Conservation (phyloP, 1,140 invertebrate species). For the Anastrepha obliqua region DNA sequence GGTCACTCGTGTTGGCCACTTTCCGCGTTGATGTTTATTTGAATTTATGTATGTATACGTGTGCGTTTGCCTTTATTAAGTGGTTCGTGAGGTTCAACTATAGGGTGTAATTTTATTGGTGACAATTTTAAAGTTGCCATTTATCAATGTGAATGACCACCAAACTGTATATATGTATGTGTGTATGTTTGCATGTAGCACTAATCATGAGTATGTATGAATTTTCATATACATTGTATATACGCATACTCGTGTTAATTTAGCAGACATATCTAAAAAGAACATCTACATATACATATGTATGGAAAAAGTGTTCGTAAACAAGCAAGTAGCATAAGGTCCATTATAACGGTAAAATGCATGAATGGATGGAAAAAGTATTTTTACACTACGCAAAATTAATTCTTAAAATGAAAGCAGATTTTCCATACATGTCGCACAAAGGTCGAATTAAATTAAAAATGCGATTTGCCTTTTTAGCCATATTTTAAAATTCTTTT, state of each 20-base stretch:
- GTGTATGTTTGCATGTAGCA: neutral
- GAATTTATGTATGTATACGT: neutral
- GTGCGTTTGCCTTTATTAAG: neutral
- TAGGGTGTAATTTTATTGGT: constrained; percentile 31
- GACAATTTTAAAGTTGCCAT: constrained; percentile 43
- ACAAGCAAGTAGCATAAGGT: too few species aligned
- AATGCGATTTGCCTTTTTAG: too few species aligned
- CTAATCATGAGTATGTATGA: neutral
- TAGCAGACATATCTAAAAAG: neutral
- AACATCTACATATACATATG: neutral
- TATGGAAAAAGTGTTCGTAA: neutral
- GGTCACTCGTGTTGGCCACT: neutral
- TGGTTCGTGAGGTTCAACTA: constrained; percentile 33
- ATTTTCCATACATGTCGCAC: too few species aligned
- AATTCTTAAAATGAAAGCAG: too few species aligned
- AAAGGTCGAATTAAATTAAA: too few species aligned
- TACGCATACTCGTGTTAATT: too few species aligned
- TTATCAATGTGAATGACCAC: constrained; percentile 32
- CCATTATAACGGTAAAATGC: too few species aligned
- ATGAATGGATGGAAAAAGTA: too few species aligned
- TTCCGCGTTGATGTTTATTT: neutral
- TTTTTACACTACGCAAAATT: too few species aligned
- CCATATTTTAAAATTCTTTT: too few species aligned
- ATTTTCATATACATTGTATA: neutral
- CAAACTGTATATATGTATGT: neutral